Evolutionary conservation across 2,797 vertebrate genomes (phyloP).

Genomic region (Coregonus suidteri): DNA sequence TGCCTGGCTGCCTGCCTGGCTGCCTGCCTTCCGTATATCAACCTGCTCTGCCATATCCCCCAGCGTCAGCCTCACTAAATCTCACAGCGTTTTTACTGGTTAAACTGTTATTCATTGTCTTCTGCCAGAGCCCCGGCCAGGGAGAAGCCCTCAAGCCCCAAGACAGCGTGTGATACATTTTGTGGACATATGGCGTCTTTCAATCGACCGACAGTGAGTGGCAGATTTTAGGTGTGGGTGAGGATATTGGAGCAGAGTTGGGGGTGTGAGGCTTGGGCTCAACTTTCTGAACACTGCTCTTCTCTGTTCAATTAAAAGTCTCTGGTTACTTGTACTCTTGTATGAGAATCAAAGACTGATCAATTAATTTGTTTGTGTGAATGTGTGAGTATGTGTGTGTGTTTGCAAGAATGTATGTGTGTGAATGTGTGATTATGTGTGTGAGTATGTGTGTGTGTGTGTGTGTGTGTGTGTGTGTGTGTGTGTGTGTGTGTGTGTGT

Average conservation of each 20-base stretch:
- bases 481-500: neutral
- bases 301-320: too few species aligned
- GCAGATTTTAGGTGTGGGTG: neutral
- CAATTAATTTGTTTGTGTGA: too few species aligned
- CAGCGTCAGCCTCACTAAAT: constrained; percentile 65
- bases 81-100: constrained; percentile 64
- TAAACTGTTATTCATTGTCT: constrained; percentile 67
- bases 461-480: neutral
- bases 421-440: too few species aligned
- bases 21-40: constrained; percentile 20
- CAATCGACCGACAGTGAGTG: neutral
- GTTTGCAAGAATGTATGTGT: too few species aligned
- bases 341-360: too few species aligned
- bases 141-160: neutral
- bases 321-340: too few species aligned
- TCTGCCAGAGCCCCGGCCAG: constrained; percentile 33
- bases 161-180: constrained; percentile 34
- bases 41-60: constrained; percentile 53
- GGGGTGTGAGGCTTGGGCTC: too few species aligned
- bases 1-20: neutral
- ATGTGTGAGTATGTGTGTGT: too few species aligned
- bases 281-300: too few species aligned
- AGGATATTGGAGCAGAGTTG: too few species aligned
- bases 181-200: constrained; percentile 22
- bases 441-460: too few species aligned